phyloP scores from a whole-genome alignment of 2,113 vertebrate species.

The Illadopsis cleaveri region DNA sequence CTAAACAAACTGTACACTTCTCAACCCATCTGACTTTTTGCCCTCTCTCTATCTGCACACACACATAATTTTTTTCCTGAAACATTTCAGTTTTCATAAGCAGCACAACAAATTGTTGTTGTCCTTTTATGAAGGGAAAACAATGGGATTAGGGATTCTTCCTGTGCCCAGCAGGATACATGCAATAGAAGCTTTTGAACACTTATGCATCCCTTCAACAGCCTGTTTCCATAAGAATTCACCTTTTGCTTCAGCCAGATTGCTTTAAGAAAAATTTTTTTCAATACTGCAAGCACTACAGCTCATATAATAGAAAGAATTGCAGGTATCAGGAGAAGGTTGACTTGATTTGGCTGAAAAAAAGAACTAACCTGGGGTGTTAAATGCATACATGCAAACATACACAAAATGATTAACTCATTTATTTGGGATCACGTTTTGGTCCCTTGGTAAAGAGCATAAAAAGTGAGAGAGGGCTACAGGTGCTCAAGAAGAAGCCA shows the following conservation, averaged over 20 bases:
- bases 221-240: background rate
- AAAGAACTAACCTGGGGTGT: background rate
- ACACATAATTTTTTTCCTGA: rapidly evolving
- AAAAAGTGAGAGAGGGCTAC: background rate
- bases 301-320: background rate
- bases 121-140: background rate
- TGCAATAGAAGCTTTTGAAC: background rate
- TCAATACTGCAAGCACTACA: background rate
- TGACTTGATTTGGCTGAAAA: background rate
- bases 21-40: background rate
- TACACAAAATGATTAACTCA: background rate
- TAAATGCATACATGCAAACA: background rate
- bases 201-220: background rate
- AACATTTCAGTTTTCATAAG: background rate
- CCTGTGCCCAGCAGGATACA: background rate
- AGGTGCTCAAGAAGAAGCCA: background rate
- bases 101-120: background rate
- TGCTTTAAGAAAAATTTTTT: background rate
- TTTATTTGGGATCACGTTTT: background rate
- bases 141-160: background rate
- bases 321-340: background rate
- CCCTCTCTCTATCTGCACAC: background rate
- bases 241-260: background rate
- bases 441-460: background rate
- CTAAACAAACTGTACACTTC: background rate